Evolutionary conservation across 2,797 vertebrate species (phyloP).

Genomic region (Myioborus melanocephalus): DNA sequence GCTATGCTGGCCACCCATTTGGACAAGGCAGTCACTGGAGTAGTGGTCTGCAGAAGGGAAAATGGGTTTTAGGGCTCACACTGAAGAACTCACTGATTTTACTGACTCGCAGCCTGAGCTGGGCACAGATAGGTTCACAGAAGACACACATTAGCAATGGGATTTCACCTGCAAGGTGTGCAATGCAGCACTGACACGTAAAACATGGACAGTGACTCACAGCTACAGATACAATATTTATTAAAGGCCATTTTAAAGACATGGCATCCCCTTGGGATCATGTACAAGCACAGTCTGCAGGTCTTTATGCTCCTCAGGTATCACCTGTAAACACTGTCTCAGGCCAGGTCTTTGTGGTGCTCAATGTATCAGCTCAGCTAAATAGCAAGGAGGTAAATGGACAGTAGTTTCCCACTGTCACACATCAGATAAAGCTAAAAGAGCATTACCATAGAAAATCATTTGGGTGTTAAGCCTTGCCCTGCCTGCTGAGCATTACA

Average conservation of each 20-base stretch:
- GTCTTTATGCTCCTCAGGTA: neutral
- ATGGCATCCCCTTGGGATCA: neutral
- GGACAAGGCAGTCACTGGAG: neutral
- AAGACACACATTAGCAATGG: neutral
- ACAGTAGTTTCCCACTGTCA: neutral
- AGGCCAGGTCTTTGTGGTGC: neutral
- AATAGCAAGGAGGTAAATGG: neutral
- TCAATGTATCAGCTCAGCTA: neutral
- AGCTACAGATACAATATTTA: neutral
- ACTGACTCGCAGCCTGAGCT: neutral
- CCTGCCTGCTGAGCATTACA: neutral
- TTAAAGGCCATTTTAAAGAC: neutral
- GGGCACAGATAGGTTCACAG: neutral
- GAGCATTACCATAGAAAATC: neutral
- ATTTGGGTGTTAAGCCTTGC: neutral
- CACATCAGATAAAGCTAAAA: neutral
- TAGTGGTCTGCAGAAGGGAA: neutral
- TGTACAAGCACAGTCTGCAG: neutral
- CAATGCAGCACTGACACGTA: neutral
- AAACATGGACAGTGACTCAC: neutral
- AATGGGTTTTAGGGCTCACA: neutral
- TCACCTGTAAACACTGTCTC: neutral
- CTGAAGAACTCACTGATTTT: neutral
- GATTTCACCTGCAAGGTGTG: neutral
- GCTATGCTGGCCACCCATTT: neutral